Percentiles rank a stretch among this genome's conserved stretches.
These are phyloP conservation scores for Elanus axillaris DNA, from an alignment of 2,113 vertebrate genomes.

Conservation along the genomic window DNA sequence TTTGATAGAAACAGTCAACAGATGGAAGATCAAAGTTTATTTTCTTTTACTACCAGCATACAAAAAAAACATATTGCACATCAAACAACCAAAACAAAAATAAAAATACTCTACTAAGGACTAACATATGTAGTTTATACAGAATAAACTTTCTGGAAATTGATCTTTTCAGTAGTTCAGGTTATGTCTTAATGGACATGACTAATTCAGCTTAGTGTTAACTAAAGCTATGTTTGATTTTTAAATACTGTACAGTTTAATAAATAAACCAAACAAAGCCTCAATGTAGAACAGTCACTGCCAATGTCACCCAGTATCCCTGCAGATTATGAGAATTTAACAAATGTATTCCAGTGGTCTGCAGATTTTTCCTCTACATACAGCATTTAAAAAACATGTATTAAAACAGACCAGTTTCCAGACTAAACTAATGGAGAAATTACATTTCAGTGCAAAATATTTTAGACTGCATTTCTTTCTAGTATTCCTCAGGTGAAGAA, in stretches of 20 bases:
- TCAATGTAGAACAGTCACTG: constrained; percentile 90
- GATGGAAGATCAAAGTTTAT: constrained; percentile 99
- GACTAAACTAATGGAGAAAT: constrained; percentile 90
- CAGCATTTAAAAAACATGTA: constrained; percentile 84
- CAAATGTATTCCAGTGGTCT: constrained; percentile 80
- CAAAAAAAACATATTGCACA: constrained; percentile 99
- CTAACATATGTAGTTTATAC: constrained; percentile 86
- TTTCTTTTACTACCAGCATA: constrained; percentile 99
- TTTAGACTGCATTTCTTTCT: constrained; percentile 89
- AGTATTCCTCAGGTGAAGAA: constrained; percentile 90
- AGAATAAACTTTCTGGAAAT: constrained; percentile 92
- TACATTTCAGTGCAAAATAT: constrained; percentile 99
- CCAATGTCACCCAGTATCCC: constrained; percentile 87
- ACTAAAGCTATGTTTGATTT: constrained; percentile 87
- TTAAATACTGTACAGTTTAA: constrained; percentile 99
- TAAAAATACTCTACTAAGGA: constrained; percentile 84
- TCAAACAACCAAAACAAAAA: constrained; percentile 98
- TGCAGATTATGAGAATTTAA: constrained; percentile 84
- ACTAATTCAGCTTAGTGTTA: constrained; percentile 92
- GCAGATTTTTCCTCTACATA: constrained; percentile 80
- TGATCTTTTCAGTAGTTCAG: constrained; percentile 97
- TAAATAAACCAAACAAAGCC: constrained; percentile 99
- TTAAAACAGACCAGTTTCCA: constrained; percentile 93
- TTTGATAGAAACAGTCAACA: constrained; percentile 79
- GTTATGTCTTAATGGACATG: constrained; percentile 86